Conservation (phyloP, 2,113 vertebrate genomes). For the Passer montanus region DNA sequence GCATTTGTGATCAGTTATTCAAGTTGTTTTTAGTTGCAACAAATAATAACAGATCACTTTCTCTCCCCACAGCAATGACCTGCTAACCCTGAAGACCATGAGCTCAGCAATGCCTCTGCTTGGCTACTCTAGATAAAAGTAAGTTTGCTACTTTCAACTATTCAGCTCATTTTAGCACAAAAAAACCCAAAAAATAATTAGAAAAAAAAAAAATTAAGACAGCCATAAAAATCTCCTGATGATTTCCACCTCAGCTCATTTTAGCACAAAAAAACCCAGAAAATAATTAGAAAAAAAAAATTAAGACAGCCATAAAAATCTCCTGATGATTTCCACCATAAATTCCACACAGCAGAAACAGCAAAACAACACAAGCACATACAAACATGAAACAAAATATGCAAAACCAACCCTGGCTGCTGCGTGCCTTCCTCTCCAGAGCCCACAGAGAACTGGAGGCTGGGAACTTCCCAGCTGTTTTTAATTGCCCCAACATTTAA, state of each 20-base stretch:
- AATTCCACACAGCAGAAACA: neutral
- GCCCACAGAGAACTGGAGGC: neutral
- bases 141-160: neutral
- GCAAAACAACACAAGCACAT: fast-evolving
- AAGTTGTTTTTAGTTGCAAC: neutral
- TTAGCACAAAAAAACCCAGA: neutral
- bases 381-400: fast-evolving
- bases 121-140: neutral
- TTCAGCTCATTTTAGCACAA: neutral
- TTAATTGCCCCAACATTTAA: neutral
- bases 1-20: neutral
- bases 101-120: neutral
- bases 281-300: neutral
- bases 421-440: fast-evolving
- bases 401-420: fast-evolving
- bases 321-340: neutral
- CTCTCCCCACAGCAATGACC: neutral
- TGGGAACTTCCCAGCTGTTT: neutral
- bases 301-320: neutral
- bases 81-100: neutral
- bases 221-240: neutral
- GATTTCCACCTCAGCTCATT: neutral
- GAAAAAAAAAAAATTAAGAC: neutral
- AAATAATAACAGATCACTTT: neutral
- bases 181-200: neutral